Evolutionary conservation across 2,113 vertebrate species (phyloP).

Genomic region (Sinocyclocheilus rhinocerous): DNA sequence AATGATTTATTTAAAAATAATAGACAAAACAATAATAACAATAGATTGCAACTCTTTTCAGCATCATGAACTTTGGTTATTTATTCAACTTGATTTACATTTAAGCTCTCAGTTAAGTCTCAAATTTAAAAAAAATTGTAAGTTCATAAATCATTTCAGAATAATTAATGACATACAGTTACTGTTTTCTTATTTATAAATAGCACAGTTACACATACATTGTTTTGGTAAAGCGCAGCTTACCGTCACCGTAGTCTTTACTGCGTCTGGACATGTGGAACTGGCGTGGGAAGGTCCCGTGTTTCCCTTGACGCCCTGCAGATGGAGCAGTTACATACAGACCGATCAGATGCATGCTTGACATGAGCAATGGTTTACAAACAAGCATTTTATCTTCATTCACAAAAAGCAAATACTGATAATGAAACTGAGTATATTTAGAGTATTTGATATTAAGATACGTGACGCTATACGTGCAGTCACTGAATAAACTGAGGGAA

Average conservation of each 20-base stretch:
- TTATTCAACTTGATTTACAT: too few relatives aligned
- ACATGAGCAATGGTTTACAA: not conserved
- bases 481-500: not conserved
- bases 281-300: constrained; percentile 89
- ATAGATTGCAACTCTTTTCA: too few relatives aligned
- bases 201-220: constrained; percentile 33
- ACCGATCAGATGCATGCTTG: not conserved
- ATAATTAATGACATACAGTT: not conserved
- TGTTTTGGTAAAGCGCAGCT: constrained; percentile 62
- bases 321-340: constrained; percentile 57
- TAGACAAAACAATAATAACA: too few relatives aligned
- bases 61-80: too few relatives aligned
- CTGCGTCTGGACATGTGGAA: constrained; percentile 85
- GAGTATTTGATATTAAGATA: not conserved
- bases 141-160: not conserved
- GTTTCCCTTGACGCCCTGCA: constrained; percentile 83
- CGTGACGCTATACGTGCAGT: not conserved
- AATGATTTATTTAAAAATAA: too few relatives aligned
- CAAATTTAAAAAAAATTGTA: too few relatives aligned
- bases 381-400: not conserved
- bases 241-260: constrained; percentile 90
- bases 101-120: not conserved
- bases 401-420: not conserved
- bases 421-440: not conserved
- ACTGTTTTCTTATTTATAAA: constrained; percentile 43